Evolutionary conservation across 2,888 invertebrate species (phyloP).

Genomic region (Tetheella fluctuosa): DNA sequence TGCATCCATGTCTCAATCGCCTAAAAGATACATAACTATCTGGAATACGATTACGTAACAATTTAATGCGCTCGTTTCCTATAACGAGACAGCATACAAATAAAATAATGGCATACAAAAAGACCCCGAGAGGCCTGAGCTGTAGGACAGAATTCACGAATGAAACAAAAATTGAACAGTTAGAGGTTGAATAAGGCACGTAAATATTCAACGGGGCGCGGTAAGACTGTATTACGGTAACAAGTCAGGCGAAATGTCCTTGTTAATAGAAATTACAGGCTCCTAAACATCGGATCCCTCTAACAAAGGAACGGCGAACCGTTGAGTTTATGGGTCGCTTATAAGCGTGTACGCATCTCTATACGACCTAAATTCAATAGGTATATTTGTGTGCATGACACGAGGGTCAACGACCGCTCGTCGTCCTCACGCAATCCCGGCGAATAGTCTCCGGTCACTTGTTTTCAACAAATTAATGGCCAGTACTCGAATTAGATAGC

Average conservation of each 20-base stretch:
- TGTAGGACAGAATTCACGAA: neutral
- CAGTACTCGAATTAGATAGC: conserved; percentile 52
- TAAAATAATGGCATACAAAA: conserved; percentile 31
- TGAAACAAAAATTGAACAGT: conserved; percentile 26
- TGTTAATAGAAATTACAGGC: conserved; percentile 48
- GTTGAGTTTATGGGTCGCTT: conserved; percentile 25
- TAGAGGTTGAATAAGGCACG: conserved; percentile 36
- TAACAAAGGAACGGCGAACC: conserved; percentile 44
- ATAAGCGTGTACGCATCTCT: conserved; percentile 40
- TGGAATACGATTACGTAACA: neutral
- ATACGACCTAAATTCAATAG: conserved; percentile 14
- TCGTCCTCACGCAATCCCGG: conserved; percentile 40
- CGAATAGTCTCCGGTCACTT: conserved; percentile 42
- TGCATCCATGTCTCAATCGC: neutral
- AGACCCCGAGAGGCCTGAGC: conserved; percentile 7
- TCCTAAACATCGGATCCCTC: conserved; percentile 18
- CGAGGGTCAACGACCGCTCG: conserved; percentile 32
- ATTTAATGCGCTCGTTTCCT: conserved; percentile 14
- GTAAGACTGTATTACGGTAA: conserved; percentile 33
- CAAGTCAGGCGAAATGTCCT: conserved; percentile 50
- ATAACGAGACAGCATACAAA: conserved; percentile 34
- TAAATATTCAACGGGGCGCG: conserved; percentile 45
- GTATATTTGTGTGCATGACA: conserved; percentile 29
- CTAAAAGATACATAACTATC: neutral
- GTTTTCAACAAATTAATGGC: conserved; percentile 56